phyloP scores from a whole-genome alignment of 2,113 vertebrate species.

The Vicugna pacos region DNA sequence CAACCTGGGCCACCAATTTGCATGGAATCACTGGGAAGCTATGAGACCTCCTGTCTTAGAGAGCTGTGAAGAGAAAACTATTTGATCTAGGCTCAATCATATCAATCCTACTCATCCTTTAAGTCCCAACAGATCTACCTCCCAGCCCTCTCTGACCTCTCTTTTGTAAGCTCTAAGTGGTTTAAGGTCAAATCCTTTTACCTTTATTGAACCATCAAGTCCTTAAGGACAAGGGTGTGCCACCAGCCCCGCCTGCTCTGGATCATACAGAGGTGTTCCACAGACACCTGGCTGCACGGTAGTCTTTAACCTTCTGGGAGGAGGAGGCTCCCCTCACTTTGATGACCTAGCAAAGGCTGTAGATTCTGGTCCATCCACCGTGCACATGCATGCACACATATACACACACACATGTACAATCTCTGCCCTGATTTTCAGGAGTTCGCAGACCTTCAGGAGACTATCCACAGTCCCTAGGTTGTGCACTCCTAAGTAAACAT shows the following conservation, averaged over 20 bases:
- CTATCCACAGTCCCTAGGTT: not conserved
- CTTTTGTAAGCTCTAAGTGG: not conserved
- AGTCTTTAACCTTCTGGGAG: not conserved
- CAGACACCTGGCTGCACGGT: not conserved
- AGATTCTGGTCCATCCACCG: not conserved
- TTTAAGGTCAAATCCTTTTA: not conserved
- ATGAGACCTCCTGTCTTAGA: not conserved
- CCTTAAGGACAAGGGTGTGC: slow-evolving; percentile 2
- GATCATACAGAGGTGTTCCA: not conserved
- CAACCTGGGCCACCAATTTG: too few species aligned
- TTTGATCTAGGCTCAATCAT: not conserved
- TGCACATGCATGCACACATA: rapidly evolving
- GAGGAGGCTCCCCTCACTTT: not conserved
- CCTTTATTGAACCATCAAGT: not conserved
- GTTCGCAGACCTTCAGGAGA: not conserved
- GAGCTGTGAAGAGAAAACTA: not conserved
- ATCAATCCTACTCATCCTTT: not conserved
- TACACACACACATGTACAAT: rapidly evolving
- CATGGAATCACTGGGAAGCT: not conserved
- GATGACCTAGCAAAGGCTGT: not conserved
- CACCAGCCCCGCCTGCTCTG: not conserved
- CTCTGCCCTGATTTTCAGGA: not conserved
- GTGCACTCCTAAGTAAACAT: not conserved
- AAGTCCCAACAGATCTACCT: not conserved
- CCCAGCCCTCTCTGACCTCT: not conserved